Evolutionary conservation across 2,797 vertebrate genomes (phyloP).

Genomic region (Rhadinocentrus ornatus): DNA sequence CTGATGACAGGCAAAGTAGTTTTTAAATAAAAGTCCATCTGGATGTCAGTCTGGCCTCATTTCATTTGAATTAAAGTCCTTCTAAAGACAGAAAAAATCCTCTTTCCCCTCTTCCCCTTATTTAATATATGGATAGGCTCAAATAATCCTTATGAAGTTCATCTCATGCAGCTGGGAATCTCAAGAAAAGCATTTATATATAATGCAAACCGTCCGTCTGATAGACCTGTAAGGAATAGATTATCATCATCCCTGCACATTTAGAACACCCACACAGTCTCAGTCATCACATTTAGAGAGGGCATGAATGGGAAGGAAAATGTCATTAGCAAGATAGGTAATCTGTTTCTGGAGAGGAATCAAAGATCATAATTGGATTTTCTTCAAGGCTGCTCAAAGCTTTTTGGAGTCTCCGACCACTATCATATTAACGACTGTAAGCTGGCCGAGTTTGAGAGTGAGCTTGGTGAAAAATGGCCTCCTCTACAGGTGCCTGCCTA

Average conservation of each 20-base stretch:
- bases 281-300: slow-evolving; percentile 71
- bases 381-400: slow-evolving; percentile 75
- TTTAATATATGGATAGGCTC: slow-evolving; percentile 54
- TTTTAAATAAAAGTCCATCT: slow-evolving; percentile 54
- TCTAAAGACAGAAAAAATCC: slow-evolving; percentile 25
- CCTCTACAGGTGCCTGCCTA: slow-evolving; percentile 45
- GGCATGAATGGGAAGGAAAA: slow-evolving; percentile 77
- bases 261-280: slow-evolving; percentile 70
- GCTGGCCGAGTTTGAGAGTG: slow-evolving; percentile 55
- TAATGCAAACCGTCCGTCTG: slow-evolving; percentile 70
- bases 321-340: slow-evolving; percentile 79
- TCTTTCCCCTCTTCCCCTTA: slow-evolving; percentile 43
- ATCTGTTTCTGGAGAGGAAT: slow-evolving; percentile 79
- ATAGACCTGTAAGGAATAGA: slow-evolving; percentile 77
- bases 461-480: slow-evolving; percentile 50
- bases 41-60: slow-evolving; percentile 46
- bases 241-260: slow-evolving; percentile 63
- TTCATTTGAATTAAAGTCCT: slow-evolving; percentile 56
- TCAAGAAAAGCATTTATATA: slow-evolving; percentile 65
- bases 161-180: slow-evolving; percentile 61
- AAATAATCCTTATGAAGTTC: slow-evolving; percentile 66
- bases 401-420: slow-evolving; percentile 66
- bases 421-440: slow-evolving; percentile 72
- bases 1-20: slow-evolving; percentile 46
- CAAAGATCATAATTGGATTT: slow-evolving; percentile 82